phyloP scores from a whole-genome alignment of 2,797 vertebrate genomes.

The Hemitrygon akajei region DNA sequence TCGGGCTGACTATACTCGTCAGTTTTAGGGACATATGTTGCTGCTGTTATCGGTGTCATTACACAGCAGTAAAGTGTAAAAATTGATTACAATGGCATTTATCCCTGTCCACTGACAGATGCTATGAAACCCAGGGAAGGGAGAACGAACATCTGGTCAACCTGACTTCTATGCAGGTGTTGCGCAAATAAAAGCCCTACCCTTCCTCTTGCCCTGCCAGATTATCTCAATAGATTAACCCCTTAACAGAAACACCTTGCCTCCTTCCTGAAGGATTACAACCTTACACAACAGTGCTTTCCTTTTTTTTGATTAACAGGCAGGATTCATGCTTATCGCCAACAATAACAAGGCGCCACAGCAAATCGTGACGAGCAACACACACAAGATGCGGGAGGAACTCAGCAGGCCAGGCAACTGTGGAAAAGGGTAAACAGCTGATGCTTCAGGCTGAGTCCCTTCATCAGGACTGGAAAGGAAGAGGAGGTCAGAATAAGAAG shows the following conservation, averaged over 20 bases:
- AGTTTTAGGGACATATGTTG: constrained; percentile 35
- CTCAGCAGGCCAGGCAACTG: too few species aligned
- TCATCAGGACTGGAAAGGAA: too few species aligned
- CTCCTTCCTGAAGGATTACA: background rate
- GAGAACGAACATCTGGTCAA: constrained; percentile 53
- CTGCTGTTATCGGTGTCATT: constrained; percentile 30
- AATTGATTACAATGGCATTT: constrained; percentile 40
- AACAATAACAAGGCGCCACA: background rate
- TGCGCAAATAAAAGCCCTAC: constrained; percentile 41
- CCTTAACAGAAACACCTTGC: background rate
- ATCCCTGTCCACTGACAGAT: constrained; percentile 24
- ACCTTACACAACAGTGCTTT: background rate
- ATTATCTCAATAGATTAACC: constrained; percentile 7
- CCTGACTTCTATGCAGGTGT: constrained; percentile 54
- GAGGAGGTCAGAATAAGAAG: too few species aligned
- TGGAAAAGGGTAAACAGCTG: too few species aligned
- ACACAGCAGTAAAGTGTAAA: constrained; percentile 39
- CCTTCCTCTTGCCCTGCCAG: constrained; percentile 33
- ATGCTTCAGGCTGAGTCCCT: too few species aligned
- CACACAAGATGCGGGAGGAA: too few species aligned
- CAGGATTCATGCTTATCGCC: background rate
- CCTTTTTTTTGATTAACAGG: background rate
- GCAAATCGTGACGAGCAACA: too few species aligned
- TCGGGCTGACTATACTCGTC: constrained; percentile 34
- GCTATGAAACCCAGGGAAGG: constrained; percentile 35